These are phyloP conservation scores for Tyria jacobaeae DNA, from an alignment of 2,888 invertebrate genomes.

Conservation along the genomic window DNA sequence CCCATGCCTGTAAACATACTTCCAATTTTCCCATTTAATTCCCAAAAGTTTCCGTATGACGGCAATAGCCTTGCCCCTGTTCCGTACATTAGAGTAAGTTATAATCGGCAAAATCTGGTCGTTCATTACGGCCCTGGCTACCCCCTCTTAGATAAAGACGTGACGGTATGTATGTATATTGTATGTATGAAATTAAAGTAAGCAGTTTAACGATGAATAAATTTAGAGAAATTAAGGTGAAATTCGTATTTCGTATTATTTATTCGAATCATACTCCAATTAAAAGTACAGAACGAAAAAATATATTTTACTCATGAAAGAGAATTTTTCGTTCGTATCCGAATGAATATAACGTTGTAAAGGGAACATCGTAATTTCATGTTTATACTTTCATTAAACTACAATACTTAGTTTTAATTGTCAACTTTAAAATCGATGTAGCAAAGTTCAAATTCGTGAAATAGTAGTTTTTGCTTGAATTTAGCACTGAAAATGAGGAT, in stretches of 20 bases:
- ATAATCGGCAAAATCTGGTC: no score
- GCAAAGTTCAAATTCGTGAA: slow-evolving; percentile 19
- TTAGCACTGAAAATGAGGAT: slow-evolving; percentile 38
- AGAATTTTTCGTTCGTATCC: slow-evolving; percentile 42
- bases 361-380: slow-evolving; percentile 39
- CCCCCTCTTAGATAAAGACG: no score
- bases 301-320: no score
- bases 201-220: background rate
- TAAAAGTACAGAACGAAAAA: background rate
- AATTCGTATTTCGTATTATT: background rate
- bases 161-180: no score
- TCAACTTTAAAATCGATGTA: slow-evolving; percentile 19
- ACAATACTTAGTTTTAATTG: slow-evolving; percentile 16
- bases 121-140: no score
- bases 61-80: no score
- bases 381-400: slow-evolving; percentile 31
- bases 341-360: slow-evolving; percentile 25
- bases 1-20: no score
- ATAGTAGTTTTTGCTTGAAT: slow-evolving; percentile 24
- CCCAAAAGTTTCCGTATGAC: no score
- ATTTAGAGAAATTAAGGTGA: background rate
- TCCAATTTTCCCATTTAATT: no score
- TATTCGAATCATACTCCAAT: background rate
- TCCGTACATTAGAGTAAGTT: no score
- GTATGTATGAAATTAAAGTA: no score